A percentile compares a stretch with the other conserved stretches of the same genome.
Evolutionary conservation across 1,140 invertebrate species (phyloP).

Genomic region (Drosophila bifasciata): DNA sequence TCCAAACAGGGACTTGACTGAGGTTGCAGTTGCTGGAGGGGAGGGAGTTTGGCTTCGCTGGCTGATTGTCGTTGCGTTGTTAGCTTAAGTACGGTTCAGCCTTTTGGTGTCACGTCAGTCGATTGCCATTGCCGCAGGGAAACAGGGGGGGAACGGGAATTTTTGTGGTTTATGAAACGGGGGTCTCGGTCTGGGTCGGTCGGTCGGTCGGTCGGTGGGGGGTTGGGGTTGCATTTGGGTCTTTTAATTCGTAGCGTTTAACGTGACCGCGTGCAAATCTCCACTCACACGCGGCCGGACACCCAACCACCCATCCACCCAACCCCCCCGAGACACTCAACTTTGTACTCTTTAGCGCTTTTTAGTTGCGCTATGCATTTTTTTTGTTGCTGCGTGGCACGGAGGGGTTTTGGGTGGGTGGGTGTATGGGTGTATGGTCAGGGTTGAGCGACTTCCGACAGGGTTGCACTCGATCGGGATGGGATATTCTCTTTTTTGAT

Average conservation of each 20-base stretch:
- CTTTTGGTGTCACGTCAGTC: constrained; percentile 76
- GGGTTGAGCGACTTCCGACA: neutral
- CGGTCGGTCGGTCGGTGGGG: too few species aligned
- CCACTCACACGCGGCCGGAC: constrained; percentile 5
- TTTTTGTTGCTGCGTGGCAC: neutral
- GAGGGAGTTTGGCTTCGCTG: constrained; percentile 4
- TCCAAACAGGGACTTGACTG: constrained; percentile 52
- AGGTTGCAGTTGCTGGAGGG: neutral
- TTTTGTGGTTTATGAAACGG: neutral
- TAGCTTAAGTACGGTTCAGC: constrained; percentile 70
- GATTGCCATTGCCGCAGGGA: constrained; percentile 34
- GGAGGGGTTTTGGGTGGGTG: neutral
- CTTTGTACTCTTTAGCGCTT: constrained; percentile 77
- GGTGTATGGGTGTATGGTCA: constrained; percentile 5
- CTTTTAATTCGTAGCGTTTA: constrained; percentile 70
- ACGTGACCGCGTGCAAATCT: constrained; percentile 67
- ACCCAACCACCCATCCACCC: neutral
- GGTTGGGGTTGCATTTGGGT: too few species aligned
- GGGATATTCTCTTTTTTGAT: constrained; percentile 27
- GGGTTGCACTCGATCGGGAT: constrained; percentile 8
- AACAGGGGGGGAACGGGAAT: neutral
- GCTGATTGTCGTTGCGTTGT: constrained; percentile 50
- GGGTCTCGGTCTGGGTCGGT: too few species aligned
- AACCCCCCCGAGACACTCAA: constrained; percentile 22
- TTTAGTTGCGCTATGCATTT: constrained; percentile 73